phyloP scores from a whole-genome alignment of 2,113 vertebrate species.

The Boleophthalmus pectinirostris region DNA sequence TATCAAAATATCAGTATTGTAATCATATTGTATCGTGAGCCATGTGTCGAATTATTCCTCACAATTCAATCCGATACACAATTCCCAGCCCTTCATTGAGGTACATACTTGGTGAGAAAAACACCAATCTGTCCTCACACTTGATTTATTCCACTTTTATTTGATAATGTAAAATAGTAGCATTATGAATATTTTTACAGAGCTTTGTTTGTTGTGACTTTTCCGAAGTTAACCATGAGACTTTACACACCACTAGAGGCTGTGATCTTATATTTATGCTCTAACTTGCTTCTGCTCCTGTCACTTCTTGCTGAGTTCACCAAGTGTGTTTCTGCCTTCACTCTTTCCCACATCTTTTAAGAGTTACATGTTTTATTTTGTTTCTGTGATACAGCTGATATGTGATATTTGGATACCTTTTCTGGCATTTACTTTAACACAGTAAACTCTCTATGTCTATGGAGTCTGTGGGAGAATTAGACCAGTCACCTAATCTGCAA shows the following conservation, averaged over 20 bases:
- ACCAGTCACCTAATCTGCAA: neutral
- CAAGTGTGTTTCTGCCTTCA: neutral
- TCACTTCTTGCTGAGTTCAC: conserved; percentile 5
- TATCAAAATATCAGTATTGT: too few relatives aligned
- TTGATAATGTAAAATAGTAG: too few relatives aligned
- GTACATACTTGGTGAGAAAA: too few relatives aligned
- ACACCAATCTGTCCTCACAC: too few relatives aligned
- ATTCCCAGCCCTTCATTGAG: too few relatives aligned
- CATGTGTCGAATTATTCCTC: too few relatives aligned
- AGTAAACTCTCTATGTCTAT: too few relatives aligned
- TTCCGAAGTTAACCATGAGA: neutral
- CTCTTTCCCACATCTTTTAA: conserved; percentile 1
- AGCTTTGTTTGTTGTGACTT: neutral
- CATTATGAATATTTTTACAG: neutral
- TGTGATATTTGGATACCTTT: neutral
- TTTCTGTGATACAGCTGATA: neutral
- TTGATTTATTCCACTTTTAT: too few relatives aligned
- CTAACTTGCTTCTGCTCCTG: neutral
- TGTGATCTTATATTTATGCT: neutral
- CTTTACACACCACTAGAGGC: neutral
- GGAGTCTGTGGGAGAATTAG: too few relatives aligned
- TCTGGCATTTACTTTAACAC: neutral
- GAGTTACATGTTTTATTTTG: neutral
- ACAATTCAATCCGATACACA: too few relatives aligned
- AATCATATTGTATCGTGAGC: too few relatives aligned